Base-by-base conservation (phyloP, 2,113 vertebrate species). In the Taxidea taxus region DNA sequence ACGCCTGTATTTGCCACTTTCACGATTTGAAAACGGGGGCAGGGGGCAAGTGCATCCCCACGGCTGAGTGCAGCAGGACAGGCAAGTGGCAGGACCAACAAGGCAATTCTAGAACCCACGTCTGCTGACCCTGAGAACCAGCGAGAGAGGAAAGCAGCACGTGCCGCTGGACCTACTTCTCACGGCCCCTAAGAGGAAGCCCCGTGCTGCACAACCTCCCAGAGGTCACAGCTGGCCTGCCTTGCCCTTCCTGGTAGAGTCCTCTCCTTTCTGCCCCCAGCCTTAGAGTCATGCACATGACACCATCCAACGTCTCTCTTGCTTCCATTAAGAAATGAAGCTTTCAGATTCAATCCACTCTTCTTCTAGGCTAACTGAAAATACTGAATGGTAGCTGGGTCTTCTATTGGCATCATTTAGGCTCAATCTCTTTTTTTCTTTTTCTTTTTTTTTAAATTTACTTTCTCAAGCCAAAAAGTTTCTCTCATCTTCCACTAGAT, bases 81-180 rank as follows among this genome's bases (percentile, higher is more conserved):
- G 27, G 4, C 34, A 11, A 7, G 12, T 2, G 6, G 21, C 51
- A 14, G 51, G 10, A 8, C 7, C 6, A 12, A 39, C 0, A 29
- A n/a, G 6, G 25, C 4, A n/a, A 4, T n/a, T 15, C 9, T 16
- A 62, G 42, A 78, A 14, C 9, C 25, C 2, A 21, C 1, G 4
- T 23, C 25, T 14, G 58, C 29, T 2, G n/a, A 44, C 27, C 20
- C 78, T 37, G 37, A 51, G 25, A 3, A 25, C 6, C n/a, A 42
- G 31, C 0, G 0, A 2, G 2, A 14, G 9, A 25, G 7, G 34
- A 39, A 58, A 16, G 18, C 44, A 25, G 42, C 15, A 3, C 3
- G 2, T 31, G 12, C 14, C n/a, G 15, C 3, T 14, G 58, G 21
- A 18, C 56, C 49, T 11, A 2, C 7, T 29, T 15, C 39, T 8